These are phyloP conservation scores for Jacana jacana DNA, from an alignment of 2,113 vertebrate genomes.

Conservation along the genomic window DNA sequence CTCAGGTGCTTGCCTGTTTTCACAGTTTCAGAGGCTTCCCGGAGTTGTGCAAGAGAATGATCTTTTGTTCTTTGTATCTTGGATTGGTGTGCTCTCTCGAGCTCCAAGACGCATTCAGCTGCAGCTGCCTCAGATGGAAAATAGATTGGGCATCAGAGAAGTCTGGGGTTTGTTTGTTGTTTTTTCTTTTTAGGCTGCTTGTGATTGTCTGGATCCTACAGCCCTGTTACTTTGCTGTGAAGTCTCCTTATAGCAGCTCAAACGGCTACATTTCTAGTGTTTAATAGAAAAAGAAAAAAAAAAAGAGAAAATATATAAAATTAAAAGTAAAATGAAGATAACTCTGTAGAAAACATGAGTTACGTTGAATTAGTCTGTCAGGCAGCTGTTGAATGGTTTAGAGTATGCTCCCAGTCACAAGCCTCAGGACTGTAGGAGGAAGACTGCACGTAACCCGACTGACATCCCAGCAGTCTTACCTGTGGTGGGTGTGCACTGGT, in stretches of 20 bases:
- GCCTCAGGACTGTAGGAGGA: background rate
- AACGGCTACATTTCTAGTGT: background rate
- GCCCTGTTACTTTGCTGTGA: background rate
- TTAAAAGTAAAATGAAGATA: background rate
- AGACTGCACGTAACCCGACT: background rate
- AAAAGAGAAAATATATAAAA: background rate
- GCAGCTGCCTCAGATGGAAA: slow-evolving; percentile 11
- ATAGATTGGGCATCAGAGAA: background rate
- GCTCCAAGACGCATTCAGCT: background rate
- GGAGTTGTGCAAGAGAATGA: background rate
- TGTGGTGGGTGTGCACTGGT: background rate
- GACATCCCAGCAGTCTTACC: background rate
- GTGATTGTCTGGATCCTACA: background rate
- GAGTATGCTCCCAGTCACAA: background rate
- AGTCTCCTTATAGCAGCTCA: background rate
- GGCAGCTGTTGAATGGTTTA: background rate
- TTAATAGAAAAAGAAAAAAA: background rate
- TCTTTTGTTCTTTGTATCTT: background rate
- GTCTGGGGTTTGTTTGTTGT: background rate
- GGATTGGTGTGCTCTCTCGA: background rate
- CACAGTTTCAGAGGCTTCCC: background rate
- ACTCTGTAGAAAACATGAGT: background rate
- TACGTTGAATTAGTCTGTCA: background rate
- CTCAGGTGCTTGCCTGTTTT: background rate
- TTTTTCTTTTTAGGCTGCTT: background rate